These are phyloP conservation scores for Aphodius granarius DNA, from an alignment of 2,888 invertebrate species.

Conservation along the genomic window DNA sequence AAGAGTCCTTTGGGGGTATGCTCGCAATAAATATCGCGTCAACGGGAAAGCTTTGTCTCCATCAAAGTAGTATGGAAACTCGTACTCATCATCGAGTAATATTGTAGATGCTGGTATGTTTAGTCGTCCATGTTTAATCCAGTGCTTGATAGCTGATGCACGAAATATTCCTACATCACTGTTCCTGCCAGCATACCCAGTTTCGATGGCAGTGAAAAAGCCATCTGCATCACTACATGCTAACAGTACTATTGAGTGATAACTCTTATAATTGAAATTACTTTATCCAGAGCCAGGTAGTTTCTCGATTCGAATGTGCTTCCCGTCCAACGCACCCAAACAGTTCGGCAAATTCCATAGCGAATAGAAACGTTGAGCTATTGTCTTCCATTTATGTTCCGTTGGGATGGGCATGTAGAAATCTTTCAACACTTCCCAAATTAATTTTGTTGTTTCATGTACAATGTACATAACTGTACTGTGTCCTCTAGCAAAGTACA, in stretches of 20 bases:
- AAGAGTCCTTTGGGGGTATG: slow-evolving; percentile 32
- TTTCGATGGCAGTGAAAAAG: slow-evolving; percentile 13
- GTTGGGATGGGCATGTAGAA: slow-evolving; percentile 20
- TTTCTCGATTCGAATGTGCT: slow-evolving; percentile 38
- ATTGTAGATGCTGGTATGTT: neutral
- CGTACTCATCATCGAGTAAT: neutral
- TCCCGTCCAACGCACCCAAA: slow-evolving; percentile 36
- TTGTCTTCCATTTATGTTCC: slow-evolving; percentile 34
- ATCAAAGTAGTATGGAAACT: slow-evolving; percentile 33
- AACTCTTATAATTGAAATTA: slow-evolving; percentile 11
- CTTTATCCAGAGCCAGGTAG: slow-evolving; percentile 26
- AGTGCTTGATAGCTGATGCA: neutral
- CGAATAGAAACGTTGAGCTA: slow-evolving; percentile 35
- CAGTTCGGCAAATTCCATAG: slow-evolving; percentile 40
- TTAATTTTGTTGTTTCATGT: neutral
- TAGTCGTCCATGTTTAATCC: neutral
- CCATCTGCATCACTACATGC: slow-evolving; percentile 37
- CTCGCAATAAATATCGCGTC: slow-evolving; percentile 35
- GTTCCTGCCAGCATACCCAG: slow-evolving; percentile 1
- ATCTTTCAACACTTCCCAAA: slow-evolving; percentile 3
- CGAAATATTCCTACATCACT: neutral
- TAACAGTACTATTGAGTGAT: slow-evolving; percentile 38
- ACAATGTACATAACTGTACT: slow-evolving; percentile 3
- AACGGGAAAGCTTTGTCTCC: slow-evolving; percentile 37
- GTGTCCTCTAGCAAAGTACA: slow-evolving; percentile 2